phyloP scores from a whole-genome alignment of 1,140 invertebrate species.

The Calycopis cecrops region DNA sequence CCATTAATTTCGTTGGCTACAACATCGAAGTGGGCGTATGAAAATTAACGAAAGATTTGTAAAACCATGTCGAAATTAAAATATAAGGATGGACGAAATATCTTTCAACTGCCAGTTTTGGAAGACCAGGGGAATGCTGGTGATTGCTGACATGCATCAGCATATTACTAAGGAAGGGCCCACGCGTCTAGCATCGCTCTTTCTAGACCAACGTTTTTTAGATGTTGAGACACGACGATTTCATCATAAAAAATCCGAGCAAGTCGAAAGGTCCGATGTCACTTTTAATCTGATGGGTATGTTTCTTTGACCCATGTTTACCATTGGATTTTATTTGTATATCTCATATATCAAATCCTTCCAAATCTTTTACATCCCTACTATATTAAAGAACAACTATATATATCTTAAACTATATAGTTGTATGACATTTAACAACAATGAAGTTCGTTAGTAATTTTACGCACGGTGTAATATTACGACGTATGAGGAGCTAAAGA shows the following conservation, averaged over 20 bases:
- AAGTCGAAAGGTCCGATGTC: slow-evolving; percentile 18
- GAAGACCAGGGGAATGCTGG: slow-evolving; percentile 21
- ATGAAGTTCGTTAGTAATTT: no score
- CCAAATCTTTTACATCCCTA: no score
- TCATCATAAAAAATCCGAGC: slow-evolving; percentile 32
- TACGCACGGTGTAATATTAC: no score
- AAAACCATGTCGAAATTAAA: slow-evolving; percentile 18
- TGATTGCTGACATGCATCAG: slow-evolving; percentile 29
- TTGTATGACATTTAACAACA: no score
- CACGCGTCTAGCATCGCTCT: slow-evolving; percentile 19
- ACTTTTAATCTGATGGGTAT: background rate
- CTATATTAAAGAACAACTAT: no score
- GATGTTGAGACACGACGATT: slow-evolving; percentile 9
- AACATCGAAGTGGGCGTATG: background rate
- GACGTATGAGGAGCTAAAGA: no score
- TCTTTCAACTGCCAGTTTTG: slow-evolving; percentile 23
- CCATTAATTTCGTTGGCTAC: no score
- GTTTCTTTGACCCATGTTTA: no score
- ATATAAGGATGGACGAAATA: slow-evolving; percentile 28
- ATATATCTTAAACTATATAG: no score
- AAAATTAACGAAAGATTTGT: slow-evolving; percentile 5
- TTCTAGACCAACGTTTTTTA: slow-evolving; percentile 31
- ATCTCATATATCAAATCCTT: no score
- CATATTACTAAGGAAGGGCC: slow-evolving; percentile 33
- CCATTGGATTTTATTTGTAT: no score